phyloP scores from a whole-genome alignment of 2,797 vertebrate genomes.

The Sternarchorhynchus goeldii region DNA sequence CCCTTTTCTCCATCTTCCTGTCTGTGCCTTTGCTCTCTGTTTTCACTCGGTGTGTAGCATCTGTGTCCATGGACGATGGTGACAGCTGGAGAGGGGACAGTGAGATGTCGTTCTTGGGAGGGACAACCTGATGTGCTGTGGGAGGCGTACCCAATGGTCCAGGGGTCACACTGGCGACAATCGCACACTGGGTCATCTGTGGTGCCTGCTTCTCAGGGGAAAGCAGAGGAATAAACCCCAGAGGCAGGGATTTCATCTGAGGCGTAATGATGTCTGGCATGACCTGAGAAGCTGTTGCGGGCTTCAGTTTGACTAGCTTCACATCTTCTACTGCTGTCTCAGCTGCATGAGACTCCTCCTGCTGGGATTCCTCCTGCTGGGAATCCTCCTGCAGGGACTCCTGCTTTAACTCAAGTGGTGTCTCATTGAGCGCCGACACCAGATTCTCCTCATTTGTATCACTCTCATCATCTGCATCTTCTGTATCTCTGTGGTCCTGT shows the following conservation, averaged over 20 bases:
- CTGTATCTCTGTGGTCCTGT: not conserved
- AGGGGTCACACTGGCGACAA: conserved; percentile 56
- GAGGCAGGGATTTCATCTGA: conserved; percentile 60
- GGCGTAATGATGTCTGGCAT: conserved; percentile 42
- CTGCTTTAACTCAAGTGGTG: not conserved
- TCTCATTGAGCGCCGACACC: conserved; percentile 22
- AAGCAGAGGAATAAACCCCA: conserved; percentile 44
- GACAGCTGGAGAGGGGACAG: conserved; percentile 29
- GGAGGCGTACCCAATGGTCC: conserved; percentile 39
- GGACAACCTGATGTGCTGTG: not conserved
- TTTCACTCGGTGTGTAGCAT: not conserved
- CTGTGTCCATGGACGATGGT: conserved; percentile 36
- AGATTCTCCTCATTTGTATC: conserved; percentile 55
- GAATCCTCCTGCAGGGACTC: no score
- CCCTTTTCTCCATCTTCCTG: conserved; percentile 58
- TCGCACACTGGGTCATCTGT: conserved; percentile 51
- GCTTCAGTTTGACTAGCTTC: no score
- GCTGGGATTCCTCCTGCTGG: no score
- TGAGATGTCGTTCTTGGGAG: conserved; percentile 32
- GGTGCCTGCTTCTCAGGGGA: conserved; percentile 47
- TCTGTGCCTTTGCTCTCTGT: conserved; percentile 56
- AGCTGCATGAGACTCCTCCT: no score
- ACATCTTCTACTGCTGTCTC: no score
- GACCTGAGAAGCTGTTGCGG: conserved; percentile 41
- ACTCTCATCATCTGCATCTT: not conserved